Base-by-base conservation (phyloP, 2,797 vertebrate genomes). In the Gymnodraco acuticeps region DNA sequence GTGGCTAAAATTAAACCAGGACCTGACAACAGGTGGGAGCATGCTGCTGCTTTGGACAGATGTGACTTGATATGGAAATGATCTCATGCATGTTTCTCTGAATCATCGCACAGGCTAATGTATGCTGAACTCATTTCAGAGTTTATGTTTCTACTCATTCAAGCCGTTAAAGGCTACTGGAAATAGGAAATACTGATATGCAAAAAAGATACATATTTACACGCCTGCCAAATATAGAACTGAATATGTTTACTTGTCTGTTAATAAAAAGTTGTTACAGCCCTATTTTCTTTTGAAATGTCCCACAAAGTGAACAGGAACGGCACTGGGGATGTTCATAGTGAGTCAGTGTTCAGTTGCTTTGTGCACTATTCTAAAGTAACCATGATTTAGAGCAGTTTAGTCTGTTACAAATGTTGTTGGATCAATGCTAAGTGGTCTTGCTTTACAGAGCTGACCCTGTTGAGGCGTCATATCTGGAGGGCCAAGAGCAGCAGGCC, bases 391-490 rank as follows among this genome's bases (percentile, higher is more conserved):
- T 48, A 14, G 52, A 64, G 19, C 14, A 27, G 6, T 19, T 69
- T 31, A 46, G 13, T 19, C 0, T 43, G 43, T 61, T 31, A 19
- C 43, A 52, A 64, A 48, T 45, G 16, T 50, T 70, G 31, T 83
- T 42, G 67, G 51, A 73, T 2, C 10, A 5, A 3, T 65, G 1
- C 20, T 12, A 3, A 82, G 64, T 80, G 19, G 6, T 80, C 1
- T 66, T 46, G n/a, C 69, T 82, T 86, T 77, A 14, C 85, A 99
- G 98, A 87, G 80, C 75, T 79, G 91, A 91, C 81, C 87, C 93
- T 83, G 80, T 84, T 60, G 94, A 97, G 70, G 92, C 89, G 0
- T 98, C 98, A 14, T 99, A 97, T 81, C 85, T 98, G 54, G 94
- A 95, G 71, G 92, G 89, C 78, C 94, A 81, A 14, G 86, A 81